Base-by-base conservation (phyloP, 30 jellyfish, hydroid and myxozoan species). In the Hydractinia symbiolongicarpus region DNA sequence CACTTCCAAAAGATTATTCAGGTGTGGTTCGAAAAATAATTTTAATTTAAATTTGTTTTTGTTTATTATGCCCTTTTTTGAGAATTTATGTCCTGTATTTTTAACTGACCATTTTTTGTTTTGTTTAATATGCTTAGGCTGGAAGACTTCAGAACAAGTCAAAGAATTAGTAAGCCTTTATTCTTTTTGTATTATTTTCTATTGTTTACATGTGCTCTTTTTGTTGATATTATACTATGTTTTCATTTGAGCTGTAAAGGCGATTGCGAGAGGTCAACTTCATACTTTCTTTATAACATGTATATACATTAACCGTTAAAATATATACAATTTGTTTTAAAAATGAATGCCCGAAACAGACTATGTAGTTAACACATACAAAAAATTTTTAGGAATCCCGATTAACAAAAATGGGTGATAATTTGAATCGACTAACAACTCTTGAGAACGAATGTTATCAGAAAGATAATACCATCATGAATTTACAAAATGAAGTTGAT, bases 361-460 rank as follows among this genome's bases (percentile, higher is more conserved):
- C 69, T 11, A n/a, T n/a, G n/a, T n/a, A 11, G 69, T 11, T 58
- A 3, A 58, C 69, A 58, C 69, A 58, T 58, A 3, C 15, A 58
- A 58, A 58, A 58, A 58, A 58, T 0, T 53, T 21, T 55, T 60
- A 88, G 96, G 96, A 88, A 82, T 86, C 83, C 51, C 78, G 86
- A 57, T 73, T 88, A 73, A 73, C 82, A 73, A 88, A 81, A 74
- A 88, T 88, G 96, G 96, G 96, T 5, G 91, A 81, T 64, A 92
- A 88, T 61, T 21, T 88, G 30, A 83, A 89, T 77, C 84, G 96
- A 30, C 92, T 88, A 19, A 92, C 96, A 7, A 74, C 93, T 1
- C 82, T 58, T 58, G 96, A 88, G 72, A 82, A 91, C n/a, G 96
- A 88, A 72, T 88, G 96, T 56, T 72, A 74, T 66, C 88, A 89